phyloP scores from a whole-genome alignment of 2,888 invertebrate genomes.

The Athalia circularis region DNA sequence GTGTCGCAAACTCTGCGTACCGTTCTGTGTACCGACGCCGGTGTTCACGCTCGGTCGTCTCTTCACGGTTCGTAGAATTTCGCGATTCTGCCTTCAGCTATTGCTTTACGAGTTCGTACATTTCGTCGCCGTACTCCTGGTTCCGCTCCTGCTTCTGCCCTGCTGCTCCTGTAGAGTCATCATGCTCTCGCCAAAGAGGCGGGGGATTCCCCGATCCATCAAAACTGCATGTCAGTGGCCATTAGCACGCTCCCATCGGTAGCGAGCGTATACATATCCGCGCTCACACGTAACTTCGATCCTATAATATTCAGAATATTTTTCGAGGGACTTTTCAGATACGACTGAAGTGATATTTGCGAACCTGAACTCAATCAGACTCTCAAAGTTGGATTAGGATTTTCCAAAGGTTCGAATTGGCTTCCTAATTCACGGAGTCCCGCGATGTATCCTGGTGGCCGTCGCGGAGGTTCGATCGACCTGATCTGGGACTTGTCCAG shows the following conservation, averaged over 20 bases:
- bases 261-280: constrained; percentile 54
- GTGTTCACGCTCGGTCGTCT: constrained; percentile 48
- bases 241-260: constrained; percentile 78
- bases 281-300: constrained; percentile 13
- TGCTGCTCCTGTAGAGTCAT: constrained; percentile 1
- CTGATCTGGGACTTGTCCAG: constrained; percentile 13
- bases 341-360: background rate
- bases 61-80: constrained; percentile 56
- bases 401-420: constrained; percentile 3
- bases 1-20: constrained; percentile 23
- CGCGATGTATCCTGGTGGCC: background rate
- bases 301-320: constrained; percentile 1
- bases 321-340: background rate
- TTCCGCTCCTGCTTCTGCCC: too few species aligned
- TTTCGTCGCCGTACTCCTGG: background rate
- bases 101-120: constrained; percentile 52
- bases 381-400: too few species aligned
- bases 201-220: constrained; percentile 77
- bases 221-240: constrained; percentile 80
- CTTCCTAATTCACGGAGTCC: background rate
- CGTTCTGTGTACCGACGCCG: constrained; percentile 25
- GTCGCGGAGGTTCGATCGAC: background rate
- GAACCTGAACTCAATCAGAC: too few species aligned
- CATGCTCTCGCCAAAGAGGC: constrained; percentile 34
- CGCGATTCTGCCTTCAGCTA: constrained; percentile 51